Conservation (phyloP, 2,888 invertebrate genomes). For the Cataglyphis albicans region DNA sequence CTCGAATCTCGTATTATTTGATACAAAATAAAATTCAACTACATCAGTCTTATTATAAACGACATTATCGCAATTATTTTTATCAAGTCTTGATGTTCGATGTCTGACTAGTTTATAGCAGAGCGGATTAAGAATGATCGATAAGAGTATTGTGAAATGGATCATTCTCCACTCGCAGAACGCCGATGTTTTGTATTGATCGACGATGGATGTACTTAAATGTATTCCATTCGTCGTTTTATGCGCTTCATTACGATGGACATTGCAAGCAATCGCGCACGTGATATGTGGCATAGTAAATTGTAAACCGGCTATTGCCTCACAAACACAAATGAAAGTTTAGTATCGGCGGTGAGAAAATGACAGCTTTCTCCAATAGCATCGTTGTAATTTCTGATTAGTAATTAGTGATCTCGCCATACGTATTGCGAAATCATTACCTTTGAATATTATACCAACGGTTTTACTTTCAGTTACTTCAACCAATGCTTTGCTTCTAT, state of each 20-base stretch:
- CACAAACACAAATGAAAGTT: conserved; percentile 18
- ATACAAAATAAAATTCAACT: background rate
- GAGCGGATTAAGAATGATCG: conserved; percentile 48
- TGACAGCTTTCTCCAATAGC: conserved; percentile 16
- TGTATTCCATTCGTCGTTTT: conserved; percentile 31
- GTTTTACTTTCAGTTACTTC: conserved; percentile 50
- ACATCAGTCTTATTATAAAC: conserved; percentile 2
- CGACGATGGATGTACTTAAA: conserved; percentile 22
- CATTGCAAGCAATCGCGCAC: conserved; percentile 8
- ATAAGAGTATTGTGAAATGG: conserved; percentile 39
- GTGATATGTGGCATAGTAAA: conserved; percentile 20
- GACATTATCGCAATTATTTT: conserved; percentile 31
- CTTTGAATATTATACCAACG: background rate
- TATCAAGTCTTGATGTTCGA: conserved; percentile 31
- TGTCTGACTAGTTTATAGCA: conserved; percentile 3
- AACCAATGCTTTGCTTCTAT: background rate
- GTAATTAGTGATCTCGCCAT: conserved; percentile 54
- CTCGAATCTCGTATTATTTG: background rate
- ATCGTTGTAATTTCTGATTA: conserved; percentile 23
- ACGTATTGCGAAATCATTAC: conserved; percentile 52
- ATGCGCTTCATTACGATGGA: conserved; percentile 39
- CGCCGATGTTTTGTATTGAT: conserved; percentile 4
- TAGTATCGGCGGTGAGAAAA: conserved; percentile 28
- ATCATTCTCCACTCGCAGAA: conserved; percentile 18
- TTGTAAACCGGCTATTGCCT: conserved; percentile 32